Percentiles rank a stretch among this genome's conserved stretches.
These are phyloP conservation scores for Valencia hispanica DNA, from an alignment of 2,797 vertebrate genomes.

Conservation along the genomic window DNA sequence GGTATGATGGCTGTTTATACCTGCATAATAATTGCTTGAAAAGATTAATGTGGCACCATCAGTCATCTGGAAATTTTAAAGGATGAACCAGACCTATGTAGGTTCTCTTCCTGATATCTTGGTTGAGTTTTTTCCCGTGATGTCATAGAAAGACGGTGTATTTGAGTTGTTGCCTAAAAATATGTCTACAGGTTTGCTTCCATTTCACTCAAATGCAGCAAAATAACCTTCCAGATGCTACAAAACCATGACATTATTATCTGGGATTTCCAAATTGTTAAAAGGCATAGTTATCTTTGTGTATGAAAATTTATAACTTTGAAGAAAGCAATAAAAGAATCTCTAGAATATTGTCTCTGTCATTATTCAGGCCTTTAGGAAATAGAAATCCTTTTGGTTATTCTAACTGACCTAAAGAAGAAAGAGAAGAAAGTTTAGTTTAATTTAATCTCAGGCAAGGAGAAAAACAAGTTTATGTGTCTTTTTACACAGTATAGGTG, in stretches of 20 bases:
- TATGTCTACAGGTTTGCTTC: background rate
- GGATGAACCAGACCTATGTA: too few species aligned
- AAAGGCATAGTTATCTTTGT: background rate
- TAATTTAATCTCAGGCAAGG: background rate
- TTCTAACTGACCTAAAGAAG: background rate
- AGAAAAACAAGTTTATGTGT: background rate
- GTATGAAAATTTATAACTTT: background rate
- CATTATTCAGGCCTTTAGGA: background rate
- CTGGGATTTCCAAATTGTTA: background rate
- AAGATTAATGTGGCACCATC: too few species aligned
- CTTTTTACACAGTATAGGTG: background rate
- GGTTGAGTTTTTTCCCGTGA: too few species aligned
- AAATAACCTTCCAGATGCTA: background rate
- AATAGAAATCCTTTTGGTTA: background rate
- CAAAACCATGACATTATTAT: background rate
- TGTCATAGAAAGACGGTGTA: too few species aligned
- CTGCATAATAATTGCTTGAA: too few species aligned
- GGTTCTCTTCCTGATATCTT: too few species aligned
- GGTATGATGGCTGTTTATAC: too few species aligned
- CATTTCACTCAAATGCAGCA: background rate
- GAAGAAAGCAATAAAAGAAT: background rate
- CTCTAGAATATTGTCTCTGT: background rate
- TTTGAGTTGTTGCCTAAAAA: background rate
- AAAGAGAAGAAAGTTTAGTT: background rate
- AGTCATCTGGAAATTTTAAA: too few species aligned